These are phyloP conservation scores for Paragorgia papillata DNA, from an alignment of 92 coral and sea anemone genomes.

Conservation along the genomic window DNA sequence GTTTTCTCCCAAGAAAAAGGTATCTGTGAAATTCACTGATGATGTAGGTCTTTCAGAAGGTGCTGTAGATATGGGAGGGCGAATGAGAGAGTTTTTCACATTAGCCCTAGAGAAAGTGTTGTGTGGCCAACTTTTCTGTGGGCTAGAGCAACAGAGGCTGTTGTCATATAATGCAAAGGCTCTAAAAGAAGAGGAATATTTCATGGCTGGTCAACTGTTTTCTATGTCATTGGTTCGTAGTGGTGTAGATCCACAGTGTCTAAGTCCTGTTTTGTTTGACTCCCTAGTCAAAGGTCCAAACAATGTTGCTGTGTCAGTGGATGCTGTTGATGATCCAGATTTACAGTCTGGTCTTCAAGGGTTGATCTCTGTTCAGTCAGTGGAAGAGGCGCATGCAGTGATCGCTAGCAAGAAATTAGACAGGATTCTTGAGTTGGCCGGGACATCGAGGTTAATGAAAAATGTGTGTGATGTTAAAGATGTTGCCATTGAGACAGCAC, in stretches of 20 bases:
- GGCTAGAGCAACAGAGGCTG: conserved; percentile 44
- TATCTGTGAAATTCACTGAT: conserved; percentile 58
- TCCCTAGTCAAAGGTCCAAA: conserved; percentile 62
- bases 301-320: conserved; percentile 52
- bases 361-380: conserved; percentile 50
- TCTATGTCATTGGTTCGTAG: conserved; percentile 77
- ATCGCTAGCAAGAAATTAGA: conserved; percentile 57
- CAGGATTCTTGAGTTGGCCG: conserved; percentile 56
- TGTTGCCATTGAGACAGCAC: conserved; percentile 63
- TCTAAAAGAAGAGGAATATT: conserved; percentile 58
- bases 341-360: conserved; percentile 52
- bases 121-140: conserved; percentile 51
- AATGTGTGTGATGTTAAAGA: conserved; percentile 50
- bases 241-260: conserved; percentile 62
- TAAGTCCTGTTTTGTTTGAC: conserved; percentile 62
- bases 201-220: conserved; percentile 65
- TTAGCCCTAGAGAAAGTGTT: conserved; percentile 19
- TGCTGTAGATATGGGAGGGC: conserved; percentile 48
- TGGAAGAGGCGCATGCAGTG: conserved; percentile 49
- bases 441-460: conserved; percentile 48
- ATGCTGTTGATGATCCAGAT: too few species aligned
- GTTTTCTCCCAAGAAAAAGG: conserved; percentile 43
- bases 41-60: conserved; percentile 50
- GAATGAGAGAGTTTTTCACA: conserved; percentile 54
- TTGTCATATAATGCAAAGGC: conserved; percentile 61